Evolutionary conservation across 2,113 vertebrate species (phyloP).

Genomic region (Psilopsiagon aurifrons): DNA sequence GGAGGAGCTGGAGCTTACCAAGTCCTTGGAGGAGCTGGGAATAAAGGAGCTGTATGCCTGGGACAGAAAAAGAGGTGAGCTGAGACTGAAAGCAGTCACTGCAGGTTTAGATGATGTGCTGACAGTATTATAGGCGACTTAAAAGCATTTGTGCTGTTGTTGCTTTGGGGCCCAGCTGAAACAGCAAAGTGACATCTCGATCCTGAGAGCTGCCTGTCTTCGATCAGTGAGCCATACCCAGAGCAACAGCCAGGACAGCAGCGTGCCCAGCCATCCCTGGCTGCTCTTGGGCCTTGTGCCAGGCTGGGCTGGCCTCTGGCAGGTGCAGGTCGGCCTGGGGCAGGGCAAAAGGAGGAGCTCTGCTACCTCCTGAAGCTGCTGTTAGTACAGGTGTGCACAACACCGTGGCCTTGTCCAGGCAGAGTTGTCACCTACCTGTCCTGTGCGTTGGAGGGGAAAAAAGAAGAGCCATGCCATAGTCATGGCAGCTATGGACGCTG

Average conservation of each 20-base stretch:
- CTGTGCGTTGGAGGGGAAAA: background rate
- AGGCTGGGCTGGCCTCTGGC: conserved; percentile 22
- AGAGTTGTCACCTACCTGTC: background rate
- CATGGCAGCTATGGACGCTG: background rate
- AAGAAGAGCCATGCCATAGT: background rate
- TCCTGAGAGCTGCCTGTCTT: accelerated
- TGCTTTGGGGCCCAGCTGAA: background rate
- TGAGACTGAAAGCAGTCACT: background rate
- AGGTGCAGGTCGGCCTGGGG: background rate
- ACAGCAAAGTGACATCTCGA: background rate
- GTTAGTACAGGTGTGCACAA: accelerated
- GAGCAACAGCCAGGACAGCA: background rate
- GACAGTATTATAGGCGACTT: background rate
- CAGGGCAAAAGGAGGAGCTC: conserved; percentile 46
- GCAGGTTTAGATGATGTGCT: background rate
- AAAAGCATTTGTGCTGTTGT: background rate
- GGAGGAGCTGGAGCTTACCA: conserved; percentile 87
- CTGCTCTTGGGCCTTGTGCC: background rate
- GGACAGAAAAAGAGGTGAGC: conserved; percentile 89
- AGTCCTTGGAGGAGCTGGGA: conserved; percentile 86
- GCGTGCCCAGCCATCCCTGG: background rate
- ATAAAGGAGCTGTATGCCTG: conserved; percentile 92
- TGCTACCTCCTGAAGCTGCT: background rate
- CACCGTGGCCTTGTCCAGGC: accelerated
- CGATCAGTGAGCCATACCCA: background rate